Base-by-base conservation (phyloP, 2,797 vertebrate species). In the Catostomus latipinnis region DNA sequence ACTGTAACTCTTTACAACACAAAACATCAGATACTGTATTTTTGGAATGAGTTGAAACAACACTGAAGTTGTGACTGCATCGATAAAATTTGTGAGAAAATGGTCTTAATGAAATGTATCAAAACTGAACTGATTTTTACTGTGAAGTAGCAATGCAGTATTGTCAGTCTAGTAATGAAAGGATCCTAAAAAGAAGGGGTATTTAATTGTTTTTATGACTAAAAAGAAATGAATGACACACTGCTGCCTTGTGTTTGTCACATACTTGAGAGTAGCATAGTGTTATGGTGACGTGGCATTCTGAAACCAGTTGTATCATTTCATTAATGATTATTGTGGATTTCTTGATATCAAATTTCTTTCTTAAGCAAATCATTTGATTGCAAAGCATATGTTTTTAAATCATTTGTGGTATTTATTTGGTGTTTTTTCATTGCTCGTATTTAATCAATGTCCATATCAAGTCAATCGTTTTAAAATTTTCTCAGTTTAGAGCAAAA, bases 221-320 rank as follows among this genome's bases (percentile, higher is more conserved):
- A 56, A 74, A 76, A 34, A 57, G 61, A 82, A 76, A 49, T 63
- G 71, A 10, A 63, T 67, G 60, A 84, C 82, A 82, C 81, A 83
- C 65, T 77, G 84, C 82, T 87, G 86, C 84, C 86, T 86, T 84
- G 82, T 84, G 86, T 79, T 79, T 82, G 83, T 83, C 84, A 84
- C 85, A 78, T 81, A 84, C 82, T 81, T 78, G 34, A 76, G 81
- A 84, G 82, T 84, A 87, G 82, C 84, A 85, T 80, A 80, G 75
- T 71, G 70, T 80, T 78, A 78, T 83, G 80, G 63, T 83, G 76
- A 78, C 82, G 74, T 71, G 80, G 70, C 82, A 81, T 74, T 75
- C 49, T 66, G 8, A 85, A 87, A 62, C 43, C 72, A 84, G 80
- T 73, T 83, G 61, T 62, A 57, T 72, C 7, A 79, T 71, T 72